Evolutionary conservation across 2,888 invertebrate genomes (phyloP).

Genomic region (Himalopsyche tibetana): DNA sequence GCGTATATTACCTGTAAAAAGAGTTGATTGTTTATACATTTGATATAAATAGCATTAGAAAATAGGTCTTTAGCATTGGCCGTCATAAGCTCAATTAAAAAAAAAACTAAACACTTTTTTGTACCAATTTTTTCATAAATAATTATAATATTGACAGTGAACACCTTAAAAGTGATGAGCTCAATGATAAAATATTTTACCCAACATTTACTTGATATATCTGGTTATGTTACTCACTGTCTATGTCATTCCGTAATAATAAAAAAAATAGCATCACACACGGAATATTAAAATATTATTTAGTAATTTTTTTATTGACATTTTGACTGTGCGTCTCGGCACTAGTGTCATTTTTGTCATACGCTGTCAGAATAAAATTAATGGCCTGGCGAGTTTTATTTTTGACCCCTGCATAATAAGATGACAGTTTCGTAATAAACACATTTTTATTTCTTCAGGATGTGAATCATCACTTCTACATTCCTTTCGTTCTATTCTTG

Average conservation of each 20-base stretch:
- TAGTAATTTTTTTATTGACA: background rate
- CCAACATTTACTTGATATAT: background rate
- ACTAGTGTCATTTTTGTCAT: background rate
- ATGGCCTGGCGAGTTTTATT: background rate
- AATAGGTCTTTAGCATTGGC: no score
- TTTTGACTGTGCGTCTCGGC: background rate
- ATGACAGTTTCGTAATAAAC: constrained; percentile 3
- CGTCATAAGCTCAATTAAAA: no score
- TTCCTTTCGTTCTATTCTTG: constrained; percentile 57
- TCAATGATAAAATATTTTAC: background rate
- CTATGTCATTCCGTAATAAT: no score
- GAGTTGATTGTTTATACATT: no score
- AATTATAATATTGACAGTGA: no score
- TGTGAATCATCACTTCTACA: background rate
- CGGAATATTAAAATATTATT: background rate
- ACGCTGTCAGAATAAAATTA: background rate
- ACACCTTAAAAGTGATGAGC: no score
- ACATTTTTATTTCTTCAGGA: constrained; percentile 10
- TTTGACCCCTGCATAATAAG: background rate
- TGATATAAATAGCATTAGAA: no score
- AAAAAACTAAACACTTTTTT: no score
- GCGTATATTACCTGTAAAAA: no score
- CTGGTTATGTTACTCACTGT: background rate
- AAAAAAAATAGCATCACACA: background rate
- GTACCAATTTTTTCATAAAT: no score